Conservation (phyloP, 2,888 invertebrate species). For the Ophonus ardosiacus region DNA sequence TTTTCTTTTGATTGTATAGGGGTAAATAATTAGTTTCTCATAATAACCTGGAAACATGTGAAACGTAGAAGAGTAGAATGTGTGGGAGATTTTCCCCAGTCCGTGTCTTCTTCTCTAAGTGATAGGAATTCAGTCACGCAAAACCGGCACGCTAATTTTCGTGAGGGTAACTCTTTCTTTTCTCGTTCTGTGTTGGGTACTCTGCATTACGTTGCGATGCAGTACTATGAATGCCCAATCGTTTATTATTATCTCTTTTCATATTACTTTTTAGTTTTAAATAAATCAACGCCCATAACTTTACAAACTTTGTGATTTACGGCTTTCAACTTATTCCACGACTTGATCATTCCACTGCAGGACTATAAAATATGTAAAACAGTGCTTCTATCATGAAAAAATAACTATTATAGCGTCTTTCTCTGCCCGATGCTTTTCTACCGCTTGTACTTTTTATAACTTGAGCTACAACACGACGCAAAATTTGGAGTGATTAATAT, state of each 20-base stretch:
- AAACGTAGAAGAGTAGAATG: background rate
- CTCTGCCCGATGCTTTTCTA: background rate
- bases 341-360: background rate
- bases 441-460: too few species aligned
- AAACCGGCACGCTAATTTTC: conserved; percentile 34
- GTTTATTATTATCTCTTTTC: conserved; percentile 50
- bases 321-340: background rate
- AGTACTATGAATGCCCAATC: conserved; percentile 27
- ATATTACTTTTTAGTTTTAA: conserved; percentile 49
- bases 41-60: conserved; percentile 23
- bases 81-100: background rate
- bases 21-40: conserved; percentile 41
- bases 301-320: conserved; percentile 47
- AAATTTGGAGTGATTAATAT: too few species aligned
- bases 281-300: conserved; percentile 43
- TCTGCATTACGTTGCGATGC: conserved; percentile 32
- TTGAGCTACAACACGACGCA: too few species aligned
- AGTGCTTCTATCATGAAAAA: background rate
- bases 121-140: conserved; percentile 45
- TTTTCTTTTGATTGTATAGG: conserved; percentile 4
- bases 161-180: conserved; percentile 38
- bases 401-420: background rate
- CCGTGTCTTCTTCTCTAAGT: conserved; percentile 46
- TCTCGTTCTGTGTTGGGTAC: background rate
- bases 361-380: background rate